A percentile compares a stretch with the other conserved stretches of the same genome.
Conservation (phyloP, 2,888 invertebrate species). For the Euphydryas editha region DNA sequence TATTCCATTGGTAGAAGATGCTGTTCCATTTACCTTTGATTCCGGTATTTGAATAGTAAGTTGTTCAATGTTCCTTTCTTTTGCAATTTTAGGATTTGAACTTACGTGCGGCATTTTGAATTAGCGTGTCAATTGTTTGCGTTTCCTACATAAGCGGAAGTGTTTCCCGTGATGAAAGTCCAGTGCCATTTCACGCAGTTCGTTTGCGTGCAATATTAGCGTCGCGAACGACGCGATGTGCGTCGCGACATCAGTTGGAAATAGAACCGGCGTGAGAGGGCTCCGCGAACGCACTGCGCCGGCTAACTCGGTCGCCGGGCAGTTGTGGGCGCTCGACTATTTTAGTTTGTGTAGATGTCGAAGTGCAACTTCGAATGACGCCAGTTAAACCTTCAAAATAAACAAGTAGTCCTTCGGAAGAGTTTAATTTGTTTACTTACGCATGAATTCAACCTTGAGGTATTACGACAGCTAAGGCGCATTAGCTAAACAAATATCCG, state of each 20-base stretch:
- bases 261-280: constrained; percentile 81
- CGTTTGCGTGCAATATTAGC: constrained; percentile 68
- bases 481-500: background rate
- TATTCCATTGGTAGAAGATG: constrained; percentile 44
- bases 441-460: constrained; percentile 24
- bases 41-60: constrained; percentile 72
- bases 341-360: constrained; percentile 82
- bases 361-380: constrained; percentile 78
- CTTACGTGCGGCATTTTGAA: constrained; percentile 68
- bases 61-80: constrained; percentile 51
- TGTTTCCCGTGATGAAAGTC: constrained; percentile 71
- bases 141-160: constrained; percentile 76
- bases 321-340: constrained; percentile 75
- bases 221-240: constrained; percentile 71
- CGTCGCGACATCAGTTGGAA: constrained; percentile 75
- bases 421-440: constrained; percentile 20
- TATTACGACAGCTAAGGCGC: constrained; percentile 12
- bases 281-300: constrained; percentile 77
- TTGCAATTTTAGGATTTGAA: constrained; percentile 48
- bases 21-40: constrained; percentile 51
- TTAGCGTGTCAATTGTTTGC: constrained; percentile 61
- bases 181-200: constrained; percentile 74
- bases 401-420: constrained; percentile 28
- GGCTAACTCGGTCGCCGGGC: constrained; percentile 82
- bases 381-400: constrained; percentile 70